Conservation (phyloP, 1,140 invertebrate genomes). For the Tetramorium alpestre region DNA sequence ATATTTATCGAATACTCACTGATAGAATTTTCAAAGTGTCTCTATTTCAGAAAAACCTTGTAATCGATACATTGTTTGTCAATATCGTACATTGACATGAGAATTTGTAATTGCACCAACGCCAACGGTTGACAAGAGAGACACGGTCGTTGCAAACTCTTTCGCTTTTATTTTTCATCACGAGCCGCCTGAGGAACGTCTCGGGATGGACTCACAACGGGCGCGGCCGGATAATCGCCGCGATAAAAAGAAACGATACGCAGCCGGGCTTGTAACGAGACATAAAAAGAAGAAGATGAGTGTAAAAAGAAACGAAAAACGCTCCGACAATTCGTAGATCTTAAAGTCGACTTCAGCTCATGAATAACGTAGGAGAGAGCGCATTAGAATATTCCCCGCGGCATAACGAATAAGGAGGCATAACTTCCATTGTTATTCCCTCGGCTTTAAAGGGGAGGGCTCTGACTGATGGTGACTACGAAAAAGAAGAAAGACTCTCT, state of each 20-base stretch:
- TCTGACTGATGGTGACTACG: constrained; percentile 19
- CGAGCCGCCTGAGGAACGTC: neutral
- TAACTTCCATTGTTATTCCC: constrained; percentile 72
- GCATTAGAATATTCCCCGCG: constrained; percentile 76
- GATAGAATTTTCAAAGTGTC: neutral
- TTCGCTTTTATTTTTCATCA: constrained; percentile 47
- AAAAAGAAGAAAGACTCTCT: neutral
- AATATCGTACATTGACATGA: neutral
- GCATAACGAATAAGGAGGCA: constrained; percentile 74
- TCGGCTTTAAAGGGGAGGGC: constrained; percentile 57
- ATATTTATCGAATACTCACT: neutral
- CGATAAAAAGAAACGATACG: neutral
- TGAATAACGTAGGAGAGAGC: constrained; percentile 74
- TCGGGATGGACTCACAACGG: constrained; percentile 32
- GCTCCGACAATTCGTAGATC: constrained; percentile 69
- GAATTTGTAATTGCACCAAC: neutral
- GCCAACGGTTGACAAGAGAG: neutral
- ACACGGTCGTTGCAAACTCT: neutral
- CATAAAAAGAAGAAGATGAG: constrained; percentile 37
- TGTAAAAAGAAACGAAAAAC: constrained; percentile 52
- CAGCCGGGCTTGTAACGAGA: constrained; percentile 64
- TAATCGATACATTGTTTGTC: neutral
- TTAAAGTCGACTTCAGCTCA: constrained; percentile 69
- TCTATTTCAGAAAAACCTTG: neutral
- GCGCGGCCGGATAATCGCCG: neutral